phyloP scores from a whole-genome alignment of 2,113 vertebrate genomes.

The Sminthopsis crassicaudata region DNA sequence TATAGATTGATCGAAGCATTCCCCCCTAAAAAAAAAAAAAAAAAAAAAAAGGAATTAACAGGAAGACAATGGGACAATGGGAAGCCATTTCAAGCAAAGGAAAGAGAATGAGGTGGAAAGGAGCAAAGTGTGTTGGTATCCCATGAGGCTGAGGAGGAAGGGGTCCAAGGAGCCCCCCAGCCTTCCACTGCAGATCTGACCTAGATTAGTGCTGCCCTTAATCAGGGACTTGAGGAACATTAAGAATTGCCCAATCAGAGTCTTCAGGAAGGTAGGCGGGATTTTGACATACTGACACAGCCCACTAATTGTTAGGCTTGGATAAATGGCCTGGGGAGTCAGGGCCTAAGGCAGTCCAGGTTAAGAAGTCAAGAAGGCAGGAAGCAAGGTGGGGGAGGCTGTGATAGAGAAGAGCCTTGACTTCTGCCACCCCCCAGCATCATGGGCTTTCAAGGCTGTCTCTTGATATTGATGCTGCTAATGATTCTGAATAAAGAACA shows the following conservation, averaged over 20 bases:
- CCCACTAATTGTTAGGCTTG: neutral
- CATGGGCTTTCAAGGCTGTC: neutral
- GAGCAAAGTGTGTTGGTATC: neutral
- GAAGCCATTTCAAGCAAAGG: no score
- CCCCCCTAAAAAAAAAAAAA: no score
- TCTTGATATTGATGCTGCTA: neutral
- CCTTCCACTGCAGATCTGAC: neutral
- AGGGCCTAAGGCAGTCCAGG: neutral
- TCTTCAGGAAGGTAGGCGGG: neutral
- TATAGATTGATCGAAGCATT: no score
- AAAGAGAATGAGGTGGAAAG: neutral
- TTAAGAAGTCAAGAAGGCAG: neutral
- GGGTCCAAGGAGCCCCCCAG: neutral
- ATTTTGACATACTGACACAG: neutral
- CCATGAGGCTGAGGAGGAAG: neutral
- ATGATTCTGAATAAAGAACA: neutral
- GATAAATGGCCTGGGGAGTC: neutral
- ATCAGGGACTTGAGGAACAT: neutral
- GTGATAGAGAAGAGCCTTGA: neutral
- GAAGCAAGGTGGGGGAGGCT: no score
- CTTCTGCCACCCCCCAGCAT: neutral
- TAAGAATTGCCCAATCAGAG: neutral
- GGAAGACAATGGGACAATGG: no score
- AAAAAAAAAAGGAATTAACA: no score
- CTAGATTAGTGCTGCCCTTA: neutral